phyloP scores from a whole-genome alignment of 2,888 invertebrate genomes.

The Tinea pellionella region DNA sequence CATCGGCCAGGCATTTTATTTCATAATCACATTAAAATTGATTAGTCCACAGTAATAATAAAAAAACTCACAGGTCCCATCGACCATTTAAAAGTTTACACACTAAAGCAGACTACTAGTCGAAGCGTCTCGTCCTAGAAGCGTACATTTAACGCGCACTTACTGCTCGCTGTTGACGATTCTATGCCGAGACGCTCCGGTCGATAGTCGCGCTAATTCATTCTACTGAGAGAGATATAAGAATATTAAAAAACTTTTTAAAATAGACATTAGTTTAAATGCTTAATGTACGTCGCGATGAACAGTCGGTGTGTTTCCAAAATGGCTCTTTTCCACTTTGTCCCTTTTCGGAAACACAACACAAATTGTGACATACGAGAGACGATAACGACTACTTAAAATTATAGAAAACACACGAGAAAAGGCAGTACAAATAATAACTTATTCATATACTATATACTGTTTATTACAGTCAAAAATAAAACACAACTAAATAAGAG shows the following conservation, averaged over 20 bases:
- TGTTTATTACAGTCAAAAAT: background rate
- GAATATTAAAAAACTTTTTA: too few relatives aligned
- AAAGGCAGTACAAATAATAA: slow-evolving; percentile 24
- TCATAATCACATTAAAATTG: background rate
- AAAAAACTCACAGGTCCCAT: background rate
- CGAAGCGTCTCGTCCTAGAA: background rate
- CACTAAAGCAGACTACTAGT: background rate
- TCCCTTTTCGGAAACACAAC: slow-evolving; percentile 89
- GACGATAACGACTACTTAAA: slow-evolving; percentile 23
- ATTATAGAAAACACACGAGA: slow-evolving; percentile 21
- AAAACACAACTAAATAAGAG: too few relatives aligned
- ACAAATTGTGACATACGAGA: slow-evolving; percentile 73
- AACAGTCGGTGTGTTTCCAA: slow-evolving; percentile 85
- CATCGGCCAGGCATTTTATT: background rate
- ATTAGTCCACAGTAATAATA: slow-evolving; percentile 32
- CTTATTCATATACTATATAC: background rate
- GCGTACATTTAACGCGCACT: too few relatives aligned
- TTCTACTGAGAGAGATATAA: background rate
- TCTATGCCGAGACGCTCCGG: too few relatives aligned
- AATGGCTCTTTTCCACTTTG: slow-evolving; percentile 86
- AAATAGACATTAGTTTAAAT: slow-evolving; percentile 30
- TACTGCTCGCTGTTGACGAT: too few relatives aligned
- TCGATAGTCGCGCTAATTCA: too few relatives aligned
- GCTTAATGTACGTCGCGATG: slow-evolving; percentile 56
- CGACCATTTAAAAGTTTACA: background rate